Base-by-base conservation (phyloP, 1,140 invertebrate genomes). In the Nixonia krombeini region DNA sequence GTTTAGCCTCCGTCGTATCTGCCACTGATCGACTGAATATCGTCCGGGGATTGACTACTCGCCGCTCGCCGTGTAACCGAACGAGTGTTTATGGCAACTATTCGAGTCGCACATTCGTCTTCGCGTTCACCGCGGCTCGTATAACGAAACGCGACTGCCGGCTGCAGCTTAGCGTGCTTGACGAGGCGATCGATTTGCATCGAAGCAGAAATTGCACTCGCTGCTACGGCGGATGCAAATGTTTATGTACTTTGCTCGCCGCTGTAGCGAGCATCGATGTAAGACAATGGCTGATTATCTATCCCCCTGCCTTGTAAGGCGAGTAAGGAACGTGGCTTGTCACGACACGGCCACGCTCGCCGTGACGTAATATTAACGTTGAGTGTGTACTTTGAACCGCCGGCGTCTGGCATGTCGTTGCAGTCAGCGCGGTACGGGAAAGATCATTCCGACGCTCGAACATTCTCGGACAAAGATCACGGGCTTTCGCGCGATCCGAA, bases 261-360 rank as follows among this genome's bases (percentile, higher is more conserved):
- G 33, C 38, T 47, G 47, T 61, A 51, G 44, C 68, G 40, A 64
- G 49, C 72, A 71, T 76, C 71, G 72, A 73, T 78, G 72, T 79
- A 79, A 80, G 76, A 82, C 79, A 82, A 81, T 82, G 67, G 72
- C 64, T 74, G 76, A 80, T 80, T 81, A 82, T 78, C 79, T 77
- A 76, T 74, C 68, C 68, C 46, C 57, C 49, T 70, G 59, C 70
- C 72, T 73, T 75, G 73, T 78, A 78, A 74, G 73, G 56, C 28
- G 41, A 44, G 35, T 56, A 62, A 44, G 67, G 66, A 76, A 72
- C 66, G 49, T 61, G 45, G 35, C 46, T 59, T 74, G 75, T 77
- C 70, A 76, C 67, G 66, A 76, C 74, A 78, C 51, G 53, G 58
- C 65, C 57, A 56, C 38, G 28, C 35, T 66, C 72, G 68, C 62